Conservation (phyloP, 2,797 vertebrate species). For the Thamnophis elegans region DNA sequence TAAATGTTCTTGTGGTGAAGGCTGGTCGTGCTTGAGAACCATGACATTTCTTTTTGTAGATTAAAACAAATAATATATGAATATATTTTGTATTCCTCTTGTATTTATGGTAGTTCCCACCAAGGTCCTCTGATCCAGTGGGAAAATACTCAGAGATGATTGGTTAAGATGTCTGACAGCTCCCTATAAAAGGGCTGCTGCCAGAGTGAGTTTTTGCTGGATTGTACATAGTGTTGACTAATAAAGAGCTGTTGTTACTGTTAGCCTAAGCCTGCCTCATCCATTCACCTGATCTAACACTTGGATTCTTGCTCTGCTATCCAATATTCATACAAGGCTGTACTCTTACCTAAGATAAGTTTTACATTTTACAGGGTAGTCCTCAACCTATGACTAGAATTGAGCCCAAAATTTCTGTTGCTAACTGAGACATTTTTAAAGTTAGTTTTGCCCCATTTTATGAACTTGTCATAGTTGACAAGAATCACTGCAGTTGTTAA, state of each 20-base stretch:
- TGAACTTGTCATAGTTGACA: background rate
- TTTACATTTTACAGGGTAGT: background rate
- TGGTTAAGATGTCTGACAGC: no score
- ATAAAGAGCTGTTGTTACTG: no score
- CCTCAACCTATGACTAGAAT: background rate
- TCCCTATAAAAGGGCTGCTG: no score
- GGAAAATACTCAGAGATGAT: no score
- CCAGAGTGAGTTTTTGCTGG: no score
- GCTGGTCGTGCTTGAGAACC: background rate
- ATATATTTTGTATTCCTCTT: background rate
- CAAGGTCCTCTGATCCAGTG: no score
- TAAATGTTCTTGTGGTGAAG: background rate
- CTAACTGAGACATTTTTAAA: background rate
- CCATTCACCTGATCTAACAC: no score
- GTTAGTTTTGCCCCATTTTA: background rate
- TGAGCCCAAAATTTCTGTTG: background rate
- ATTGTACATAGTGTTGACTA: no score
- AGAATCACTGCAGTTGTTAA: background rate
- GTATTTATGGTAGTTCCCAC: background rate
- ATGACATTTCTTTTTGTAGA: background rate
- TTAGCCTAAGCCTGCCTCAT: no score
- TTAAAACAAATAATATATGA: background rate
- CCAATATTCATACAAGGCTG: background rate
- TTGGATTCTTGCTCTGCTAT: background rate
- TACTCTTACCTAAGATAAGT: background rate